Percentiles rank a stretch among this genome's conserved stretches.
phyloP scores from a whole-genome alignment of 2,888 invertebrate genomes.

The Odontocerum albicorne region DNA sequence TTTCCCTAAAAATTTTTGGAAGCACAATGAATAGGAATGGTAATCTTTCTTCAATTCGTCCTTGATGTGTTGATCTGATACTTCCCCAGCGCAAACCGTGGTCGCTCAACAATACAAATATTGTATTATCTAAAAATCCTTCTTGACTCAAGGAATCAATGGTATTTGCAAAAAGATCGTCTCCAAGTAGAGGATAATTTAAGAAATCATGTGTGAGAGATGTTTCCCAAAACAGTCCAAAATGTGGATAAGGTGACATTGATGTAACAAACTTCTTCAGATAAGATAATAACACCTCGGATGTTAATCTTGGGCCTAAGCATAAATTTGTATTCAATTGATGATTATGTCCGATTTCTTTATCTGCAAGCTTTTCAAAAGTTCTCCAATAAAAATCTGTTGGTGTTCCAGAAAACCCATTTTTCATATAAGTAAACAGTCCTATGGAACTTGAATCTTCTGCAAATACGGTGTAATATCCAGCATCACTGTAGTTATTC shows the following conservation, averaged over 20 bases:
- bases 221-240: constrained; percentile 84
- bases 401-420: constrained; percentile 76
- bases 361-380: constrained; percentile 69
- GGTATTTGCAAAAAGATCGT: constrained; percentile 63
- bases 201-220: constrained; percentile 84
- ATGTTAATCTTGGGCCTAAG: constrained; percentile 68
- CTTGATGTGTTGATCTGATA: constrained; percentile 82
- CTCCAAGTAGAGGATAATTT: constrained; percentile 76
- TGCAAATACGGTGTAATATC: constrained; percentile 77
- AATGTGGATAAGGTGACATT: constrained; percentile 64
- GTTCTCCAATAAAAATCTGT: constrained; percentile 85
- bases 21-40: constrained; percentile 76
- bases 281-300: constrained; percentile 72
- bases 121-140: constrained; percentile 65
- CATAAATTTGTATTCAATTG: constrained; percentile 69
- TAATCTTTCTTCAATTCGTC: constrained; percentile 83
- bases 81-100: constrained; percentile 89
- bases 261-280: constrained; percentile 63
- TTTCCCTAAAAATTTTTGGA: constrained; percentile 70
- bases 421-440: constrained; percentile 77
- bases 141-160: constrained; percentile 56
- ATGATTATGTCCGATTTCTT: constrained; percentile 64
- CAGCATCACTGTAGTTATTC: constrained; percentile 72
- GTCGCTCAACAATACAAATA: constrained; percentile 79
- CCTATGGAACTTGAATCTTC: constrained; percentile 82